Base-by-base conservation (phyloP, 2,888 invertebrate genomes). In the Tetropium fuscum region DNA sequence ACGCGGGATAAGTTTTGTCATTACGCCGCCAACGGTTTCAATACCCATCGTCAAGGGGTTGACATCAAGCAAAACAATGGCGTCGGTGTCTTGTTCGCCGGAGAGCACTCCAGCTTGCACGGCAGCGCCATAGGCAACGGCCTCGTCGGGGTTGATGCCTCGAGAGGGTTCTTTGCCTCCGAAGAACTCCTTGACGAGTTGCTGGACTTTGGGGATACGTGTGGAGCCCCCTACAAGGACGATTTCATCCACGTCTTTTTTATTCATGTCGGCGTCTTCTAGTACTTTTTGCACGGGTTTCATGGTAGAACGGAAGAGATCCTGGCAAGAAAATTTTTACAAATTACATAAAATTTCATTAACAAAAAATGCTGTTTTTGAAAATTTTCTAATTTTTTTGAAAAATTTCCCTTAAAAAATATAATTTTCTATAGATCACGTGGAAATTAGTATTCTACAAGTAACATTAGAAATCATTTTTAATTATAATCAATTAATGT, bases 11-110 rank as follows among this genome's bases (percentile, higher is more conserved):
- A 99, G 87, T 81, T 98, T 98, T 72, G 98, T 98, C 98, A 99
- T 99, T 20, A 99, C 98, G 70, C 99, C 99, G 66, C 99, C 98
- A 44, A 98, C 98, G 34, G 99, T 99, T 84, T 99, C 99, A 78
- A 99, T 99, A 83, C 99, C 99, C 90, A 99, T 90, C 68, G 99
- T 98, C 68, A 99, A 87, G 70, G 99, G 99, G 82, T 98, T 98
- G 53, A 99, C 99, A 81, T 99, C 98, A 66, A 99, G 88, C 60
- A 99, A 87, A 0, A 98, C 96, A 70, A 98, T 92, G 53, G 97
- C 97, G 73, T 96, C 96, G 1, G 97, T 97, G 79, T 96, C 96
- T 83, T 98, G 96, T 85, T 98, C 98, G 51, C 98, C 97, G 61
- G 95, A 94, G 59, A 99, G 88, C 1, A 99, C 98, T 73, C 98